These are phyloP conservation scores for Erpobdella octoculata DNA, from an alignment of 2,888 invertebrate genomes.

Conservation along the genomic window DNA sequence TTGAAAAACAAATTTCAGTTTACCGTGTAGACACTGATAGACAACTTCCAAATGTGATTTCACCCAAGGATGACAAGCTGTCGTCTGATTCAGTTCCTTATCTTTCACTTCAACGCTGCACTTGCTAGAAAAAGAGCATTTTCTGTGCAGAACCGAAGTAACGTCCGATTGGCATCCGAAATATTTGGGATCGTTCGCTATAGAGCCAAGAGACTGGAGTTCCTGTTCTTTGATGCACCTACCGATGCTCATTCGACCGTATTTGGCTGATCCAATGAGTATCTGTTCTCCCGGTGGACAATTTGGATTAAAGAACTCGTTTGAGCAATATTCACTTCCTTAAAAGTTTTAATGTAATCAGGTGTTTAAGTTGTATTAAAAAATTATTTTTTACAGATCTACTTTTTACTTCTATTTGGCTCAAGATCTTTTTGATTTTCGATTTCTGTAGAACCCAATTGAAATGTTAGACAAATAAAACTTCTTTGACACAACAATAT, in stretches of 20 bases:
- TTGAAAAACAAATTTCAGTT: neutral
- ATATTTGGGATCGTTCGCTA: slow-evolving; percentile 7
- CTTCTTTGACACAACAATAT: too few species aligned
- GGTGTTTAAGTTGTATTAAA: too few species aligned
- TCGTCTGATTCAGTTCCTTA: neutral
- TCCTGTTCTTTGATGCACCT: slow-evolving; percentile 14
- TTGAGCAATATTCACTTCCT: slow-evolving; percentile 3
- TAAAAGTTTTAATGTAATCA: too few species aligned
- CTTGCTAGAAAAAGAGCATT: slow-evolving; percentile 9
- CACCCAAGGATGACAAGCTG: slow-evolving; percentile 18
- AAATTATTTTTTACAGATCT: too few species aligned
- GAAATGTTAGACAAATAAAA: too few species aligned
- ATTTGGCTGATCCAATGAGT: slow-evolving; percentile 14
- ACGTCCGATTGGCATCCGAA: slow-evolving; percentile 28
- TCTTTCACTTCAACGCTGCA: slow-evolving; percentile 21
- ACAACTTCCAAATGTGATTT: slow-evolving; percentile 23
- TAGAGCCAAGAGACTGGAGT: neutral
- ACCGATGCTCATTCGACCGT: slow-evolving; percentile 24
- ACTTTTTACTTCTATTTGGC: too few species aligned
- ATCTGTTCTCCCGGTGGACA: slow-evolving; percentile 15
- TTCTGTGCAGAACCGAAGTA: neutral
- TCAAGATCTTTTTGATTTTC: too few species aligned
- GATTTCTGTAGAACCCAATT: too few species aligned
- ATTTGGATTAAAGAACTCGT: slow-evolving; percentile 15
- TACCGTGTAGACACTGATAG: slow-evolving; percentile 22